A percentile compares a stretch with the other conserved stretches of the same genome.
Evolutionary conservation across 2,888 invertebrate species (phyloP).

Genomic region (Ashinkailepas kermadecensis): DNA sequence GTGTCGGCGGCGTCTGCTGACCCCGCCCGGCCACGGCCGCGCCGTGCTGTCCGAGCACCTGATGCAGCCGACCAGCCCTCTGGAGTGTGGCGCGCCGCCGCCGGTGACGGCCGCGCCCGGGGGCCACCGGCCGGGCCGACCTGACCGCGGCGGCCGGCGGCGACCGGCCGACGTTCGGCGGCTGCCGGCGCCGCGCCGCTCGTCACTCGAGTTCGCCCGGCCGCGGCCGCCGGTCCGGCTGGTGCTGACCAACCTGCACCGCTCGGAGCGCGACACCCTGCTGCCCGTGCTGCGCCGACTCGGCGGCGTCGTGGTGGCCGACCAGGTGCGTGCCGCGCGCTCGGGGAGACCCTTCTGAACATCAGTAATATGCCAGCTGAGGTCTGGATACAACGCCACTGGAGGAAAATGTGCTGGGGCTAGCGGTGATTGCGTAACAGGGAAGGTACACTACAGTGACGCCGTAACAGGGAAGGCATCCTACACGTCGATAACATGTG

Average conservation of each 20-base stretch:
- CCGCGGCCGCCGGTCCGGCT: background rate
- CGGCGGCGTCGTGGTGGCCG: background rate
- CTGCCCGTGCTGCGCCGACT: background rate
- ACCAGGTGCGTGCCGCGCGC: background rate
- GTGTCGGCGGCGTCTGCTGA: background rate
- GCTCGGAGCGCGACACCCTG: background rate
- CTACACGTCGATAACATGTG: too few species aligned
- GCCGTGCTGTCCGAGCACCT: background rate
- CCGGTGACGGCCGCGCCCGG: background rate
- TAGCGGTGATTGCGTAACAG: too few species aligned
- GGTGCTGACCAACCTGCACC: conserved; percentile 2
- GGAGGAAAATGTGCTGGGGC: too few species aligned
- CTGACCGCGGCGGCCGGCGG: background rate
- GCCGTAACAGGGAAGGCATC: too few species aligned
- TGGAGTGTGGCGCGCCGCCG: background rate
- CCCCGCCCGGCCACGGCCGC: background rate
- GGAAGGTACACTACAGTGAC: too few species aligned
- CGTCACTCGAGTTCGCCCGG: background rate
- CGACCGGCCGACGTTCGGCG: background rate
- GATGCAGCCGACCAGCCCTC: background rate
- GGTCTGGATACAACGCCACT: too few species aligned
- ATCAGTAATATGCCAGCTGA: background rate
- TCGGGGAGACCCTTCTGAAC: background rate
- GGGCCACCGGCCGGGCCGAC: background rate
- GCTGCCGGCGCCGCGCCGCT: background rate